These are phyloP conservation scores for Sinelater perroti DNA, from an alignment of 2,888 invertebrate genomes.

Conservation along the genomic window DNA sequence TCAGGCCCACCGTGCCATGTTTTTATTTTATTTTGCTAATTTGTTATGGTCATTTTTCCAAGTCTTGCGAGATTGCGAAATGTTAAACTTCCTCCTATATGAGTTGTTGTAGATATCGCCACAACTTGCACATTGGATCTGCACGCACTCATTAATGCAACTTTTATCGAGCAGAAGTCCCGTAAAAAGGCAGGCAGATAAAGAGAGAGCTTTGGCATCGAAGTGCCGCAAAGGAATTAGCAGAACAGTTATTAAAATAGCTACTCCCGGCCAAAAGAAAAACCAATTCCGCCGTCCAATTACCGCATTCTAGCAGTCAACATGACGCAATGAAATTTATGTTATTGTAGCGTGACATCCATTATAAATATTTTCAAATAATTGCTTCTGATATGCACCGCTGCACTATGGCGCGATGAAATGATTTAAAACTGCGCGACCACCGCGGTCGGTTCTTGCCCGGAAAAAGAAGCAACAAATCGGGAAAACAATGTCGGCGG, in stretches of 20 bases:
- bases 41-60: too few relatives aligned
- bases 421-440: constrained; percentile 18
- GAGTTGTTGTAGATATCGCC: too few relatives aligned
- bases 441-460: not conserved
- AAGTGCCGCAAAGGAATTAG: too few relatives aligned
- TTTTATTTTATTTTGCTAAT: too few relatives aligned
- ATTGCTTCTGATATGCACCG: constrained; percentile 20
- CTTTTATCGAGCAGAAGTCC: not conserved
- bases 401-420: constrained; percentile 15
- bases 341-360: constrained; percentile 24
- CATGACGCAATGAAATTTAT: constrained; percentile 27
- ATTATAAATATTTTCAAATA: constrained; percentile 29
- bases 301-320: constrained; percentile 12
- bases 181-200: too few relatives aligned
- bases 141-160: not conserved
- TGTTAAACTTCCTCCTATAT: too few relatives aligned
- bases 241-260: not conserved
- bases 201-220: too few relatives aligned
- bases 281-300: constrained; percentile 5
- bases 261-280: not conserved
- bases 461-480: constrained; percentile 2
- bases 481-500: constrained; percentile 9
- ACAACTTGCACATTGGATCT: not conserved
- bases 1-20: too few relatives aligned
- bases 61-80: too few relatives aligned